Conservation (phyloP, 2,797 vertebrate genomes). For the Monodelphis domestica region DNA sequence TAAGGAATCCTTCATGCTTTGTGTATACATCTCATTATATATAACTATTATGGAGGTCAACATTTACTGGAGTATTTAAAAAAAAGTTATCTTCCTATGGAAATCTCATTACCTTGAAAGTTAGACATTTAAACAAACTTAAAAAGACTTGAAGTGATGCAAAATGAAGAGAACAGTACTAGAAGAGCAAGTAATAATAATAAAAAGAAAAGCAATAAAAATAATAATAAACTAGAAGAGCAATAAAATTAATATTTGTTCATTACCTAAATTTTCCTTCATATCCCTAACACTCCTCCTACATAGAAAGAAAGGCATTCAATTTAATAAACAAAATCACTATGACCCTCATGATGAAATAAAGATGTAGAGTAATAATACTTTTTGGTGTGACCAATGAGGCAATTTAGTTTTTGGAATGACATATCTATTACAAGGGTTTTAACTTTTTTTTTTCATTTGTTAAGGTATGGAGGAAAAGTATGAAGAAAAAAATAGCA, state of each 20-base stretch:
- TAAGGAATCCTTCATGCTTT: not conserved
- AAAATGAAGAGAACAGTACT: not conserved
- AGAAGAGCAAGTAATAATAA: not conserved
- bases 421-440: not conserved
- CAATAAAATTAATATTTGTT: too few relatives aligned
- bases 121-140: not conserved
- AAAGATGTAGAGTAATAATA: not conserved
- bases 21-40: not conserved
- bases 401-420: too few relatives aligned
- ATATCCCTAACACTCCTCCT: not conserved
- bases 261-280: not conserved
- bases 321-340: not conserved
- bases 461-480: not conserved
- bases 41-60: not conserved
- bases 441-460: not conserved
- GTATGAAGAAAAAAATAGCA: not conserved
- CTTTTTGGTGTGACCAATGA: not conserved
- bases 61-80: not conserved
- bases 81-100: not conserved
- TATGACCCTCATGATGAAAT: too few relatives aligned
- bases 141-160: not conserved
- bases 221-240: too few relatives aligned
- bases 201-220: too few relatives aligned
- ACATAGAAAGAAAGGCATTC: not conserved
- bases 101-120: not conserved